These are phyloP conservation scores for Apamea monoglypha DNA, from an alignment of 2,888 invertebrate genomes.

Conservation along the genomic window DNA sequence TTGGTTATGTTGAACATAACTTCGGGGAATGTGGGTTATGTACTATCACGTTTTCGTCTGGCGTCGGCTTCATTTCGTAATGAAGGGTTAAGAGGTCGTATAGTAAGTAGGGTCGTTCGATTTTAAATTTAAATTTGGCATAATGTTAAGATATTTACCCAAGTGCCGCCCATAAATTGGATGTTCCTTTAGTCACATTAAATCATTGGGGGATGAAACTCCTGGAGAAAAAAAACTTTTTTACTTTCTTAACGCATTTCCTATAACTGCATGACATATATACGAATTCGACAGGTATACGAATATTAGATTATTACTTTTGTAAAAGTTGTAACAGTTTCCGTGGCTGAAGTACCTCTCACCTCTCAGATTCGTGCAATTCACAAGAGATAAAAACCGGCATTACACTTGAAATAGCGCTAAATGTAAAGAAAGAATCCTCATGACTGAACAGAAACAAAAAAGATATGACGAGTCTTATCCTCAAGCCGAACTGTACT, in stretches of 20 bases:
- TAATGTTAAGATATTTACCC: neutral
- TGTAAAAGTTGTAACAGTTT: neutral
- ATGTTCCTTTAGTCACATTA: neutral
- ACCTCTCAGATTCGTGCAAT: neutral
- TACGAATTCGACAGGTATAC: neutral
- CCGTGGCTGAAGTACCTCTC: neutral
- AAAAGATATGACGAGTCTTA: conserved; percentile 67
- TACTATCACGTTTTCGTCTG: conserved; percentile 67
- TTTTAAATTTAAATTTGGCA: conserved; percentile 38
- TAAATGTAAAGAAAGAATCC: conserved; percentile 42
- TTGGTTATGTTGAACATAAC: conserved; percentile 55
- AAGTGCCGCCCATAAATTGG: neutral
- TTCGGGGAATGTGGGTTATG: conserved; percentile 67
- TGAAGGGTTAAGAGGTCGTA: conserved; percentile 48
- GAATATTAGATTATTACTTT: neutral
- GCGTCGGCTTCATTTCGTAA: conserved; percentile 46
- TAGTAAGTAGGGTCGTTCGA: conserved; percentile 30
- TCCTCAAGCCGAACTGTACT: conserved; percentile 58
- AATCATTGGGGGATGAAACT: neutral
- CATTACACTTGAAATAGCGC: conserved; percentile 32
- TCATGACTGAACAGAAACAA: conserved; percentile 68
- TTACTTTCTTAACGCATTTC: neutral
- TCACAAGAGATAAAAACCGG: conserved; percentile 16
- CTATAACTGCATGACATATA: neutral
- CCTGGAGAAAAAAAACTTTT: neutral